Evolutionary conservation across 1,140 invertebrate species (phyloP).

Genomic region (Linepithema humile): DNA sequence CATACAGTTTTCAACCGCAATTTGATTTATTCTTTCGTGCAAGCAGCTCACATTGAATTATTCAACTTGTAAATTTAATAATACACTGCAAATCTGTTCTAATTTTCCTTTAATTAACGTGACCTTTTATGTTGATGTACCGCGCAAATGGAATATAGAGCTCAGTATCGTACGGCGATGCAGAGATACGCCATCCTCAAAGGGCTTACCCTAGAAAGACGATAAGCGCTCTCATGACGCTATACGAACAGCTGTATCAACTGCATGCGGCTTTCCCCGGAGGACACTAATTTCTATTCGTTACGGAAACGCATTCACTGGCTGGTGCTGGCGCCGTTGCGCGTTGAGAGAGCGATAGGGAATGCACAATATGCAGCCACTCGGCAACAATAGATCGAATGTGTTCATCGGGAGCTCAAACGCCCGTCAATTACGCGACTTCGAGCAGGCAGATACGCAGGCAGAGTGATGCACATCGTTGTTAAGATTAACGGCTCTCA

Average conservation of each 20-base stretch:
- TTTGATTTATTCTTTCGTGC: not conserved
- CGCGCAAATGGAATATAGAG: too few species aligned
- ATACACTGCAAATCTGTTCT: not conserved
- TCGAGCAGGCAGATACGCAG: not conserved
- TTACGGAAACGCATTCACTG: not conserved
- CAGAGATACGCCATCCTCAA: too few species aligned
- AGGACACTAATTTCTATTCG: conserved; percentile 8
- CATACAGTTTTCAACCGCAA: not conserved
- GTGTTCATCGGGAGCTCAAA: not conserved
- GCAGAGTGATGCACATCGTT: not conserved
- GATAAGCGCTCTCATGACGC: not conserved
- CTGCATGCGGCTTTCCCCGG: conserved; percentile 9
- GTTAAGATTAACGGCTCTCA: conserved; percentile 27
- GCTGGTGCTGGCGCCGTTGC: not conserved
- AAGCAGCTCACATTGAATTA: not conserved
- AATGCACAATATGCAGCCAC: not conserved
- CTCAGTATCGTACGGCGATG: too few species aligned
- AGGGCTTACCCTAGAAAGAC: too few species aligned
- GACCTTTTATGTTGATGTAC: not conserved
- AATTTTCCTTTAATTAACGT: too few species aligned
- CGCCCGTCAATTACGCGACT: conserved; percentile 1
- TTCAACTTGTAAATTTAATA: not conserved
- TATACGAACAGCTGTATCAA: conserved; percentile 10
- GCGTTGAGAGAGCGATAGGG: not conserved
- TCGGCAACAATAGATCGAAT: not conserved